Evolutionary conservation across 1,140 invertebrate species (phyloP).

Genomic region (Bombus pascuorum): DNA sequence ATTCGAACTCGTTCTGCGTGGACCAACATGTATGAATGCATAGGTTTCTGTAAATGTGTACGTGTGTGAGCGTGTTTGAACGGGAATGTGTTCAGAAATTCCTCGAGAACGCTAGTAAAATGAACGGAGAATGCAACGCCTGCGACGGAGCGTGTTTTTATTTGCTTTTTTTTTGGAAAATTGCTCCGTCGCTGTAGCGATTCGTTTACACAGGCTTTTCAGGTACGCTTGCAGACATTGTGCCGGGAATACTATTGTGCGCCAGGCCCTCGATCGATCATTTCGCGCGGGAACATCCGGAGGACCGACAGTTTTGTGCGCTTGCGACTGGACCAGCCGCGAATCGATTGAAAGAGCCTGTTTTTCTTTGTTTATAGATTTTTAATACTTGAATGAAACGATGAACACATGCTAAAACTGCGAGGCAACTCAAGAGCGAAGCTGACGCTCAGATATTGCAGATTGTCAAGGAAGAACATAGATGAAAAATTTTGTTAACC

Average conservation of each 20-base stretch:
- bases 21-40: background rate
- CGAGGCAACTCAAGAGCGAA: background rate
- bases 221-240: conserved; percentile 65
- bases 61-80: background rate
- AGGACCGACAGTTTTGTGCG: conserved; percentile 28
- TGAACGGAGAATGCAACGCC: conserved; percentile 33
- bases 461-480: too few species aligned
- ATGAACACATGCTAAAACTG: background rate
- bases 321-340: background rate
- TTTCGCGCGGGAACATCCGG: conserved; percentile 18
- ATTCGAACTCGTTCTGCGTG: background rate
- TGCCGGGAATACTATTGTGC: conserved; percentile 61
- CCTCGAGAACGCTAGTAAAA: conserved; percentile 28
- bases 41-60: background rate
- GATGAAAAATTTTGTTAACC: too few species aligned
- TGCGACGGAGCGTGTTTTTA: conserved; percentile 7
- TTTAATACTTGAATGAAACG: background rate
- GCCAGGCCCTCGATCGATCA: conserved; percentile 14
- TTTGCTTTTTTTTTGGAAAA: background rate
- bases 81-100: conserved; percentile 58
- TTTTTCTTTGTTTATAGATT: background rate
- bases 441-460: background rate
- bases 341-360: conserved; percentile 32
- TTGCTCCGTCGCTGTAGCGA: conserved; percentile 7
- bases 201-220: conserved; percentile 48